Conservation (phyloP, 2,888 invertebrate genomes). For the Stenichneumon culpator region DNA sequence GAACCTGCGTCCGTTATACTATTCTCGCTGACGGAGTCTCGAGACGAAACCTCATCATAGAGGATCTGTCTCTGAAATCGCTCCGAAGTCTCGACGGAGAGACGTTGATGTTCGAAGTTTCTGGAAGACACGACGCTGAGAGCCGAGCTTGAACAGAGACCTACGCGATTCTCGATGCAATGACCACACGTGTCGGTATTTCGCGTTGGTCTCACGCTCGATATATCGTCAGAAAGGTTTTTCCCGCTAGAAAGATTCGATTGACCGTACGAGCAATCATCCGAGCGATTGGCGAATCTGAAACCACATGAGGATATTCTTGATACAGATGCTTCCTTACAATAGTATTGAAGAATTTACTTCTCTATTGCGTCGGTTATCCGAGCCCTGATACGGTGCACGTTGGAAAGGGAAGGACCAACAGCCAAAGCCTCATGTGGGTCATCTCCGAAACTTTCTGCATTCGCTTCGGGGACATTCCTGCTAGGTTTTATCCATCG, state of each 20-base stretch:
- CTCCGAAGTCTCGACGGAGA: slow-evolving; percentile 43
- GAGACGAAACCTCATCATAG: slow-evolving; percentile 61
- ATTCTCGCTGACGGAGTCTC: slow-evolving; percentile 6
- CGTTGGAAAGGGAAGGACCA: neutral
- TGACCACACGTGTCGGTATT: neutral
- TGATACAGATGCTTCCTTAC: too few species aligned
- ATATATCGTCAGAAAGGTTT: neutral
- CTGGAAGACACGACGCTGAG: slow-evolving; percentile 27
- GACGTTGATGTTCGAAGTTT: slow-evolving; percentile 9
- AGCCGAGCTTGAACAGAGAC: neutral
- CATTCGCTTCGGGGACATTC: slow-evolving; percentile 1
- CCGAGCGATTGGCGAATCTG: slow-evolving; percentile 31
- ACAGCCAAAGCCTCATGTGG: neutral
- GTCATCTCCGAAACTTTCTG: neutral
- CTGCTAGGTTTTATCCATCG: slow-evolving; percentile 68
- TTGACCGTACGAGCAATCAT: neutral
- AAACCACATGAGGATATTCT: neutral
- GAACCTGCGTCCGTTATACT: slow-evolving; percentile 17
- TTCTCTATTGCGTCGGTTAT: slow-evolving; percentile 56
- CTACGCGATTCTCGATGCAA: neutral
- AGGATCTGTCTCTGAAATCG: slow-evolving; percentile 59
- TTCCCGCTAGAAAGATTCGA: neutral
- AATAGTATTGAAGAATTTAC: neutral
- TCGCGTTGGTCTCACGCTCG: neutral
- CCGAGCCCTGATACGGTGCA: slow-evolving; percentile 41